phyloP scores from a whole-genome alignment of 2,888 invertebrate genomes.

The Drosophila sordidula region DNA sequence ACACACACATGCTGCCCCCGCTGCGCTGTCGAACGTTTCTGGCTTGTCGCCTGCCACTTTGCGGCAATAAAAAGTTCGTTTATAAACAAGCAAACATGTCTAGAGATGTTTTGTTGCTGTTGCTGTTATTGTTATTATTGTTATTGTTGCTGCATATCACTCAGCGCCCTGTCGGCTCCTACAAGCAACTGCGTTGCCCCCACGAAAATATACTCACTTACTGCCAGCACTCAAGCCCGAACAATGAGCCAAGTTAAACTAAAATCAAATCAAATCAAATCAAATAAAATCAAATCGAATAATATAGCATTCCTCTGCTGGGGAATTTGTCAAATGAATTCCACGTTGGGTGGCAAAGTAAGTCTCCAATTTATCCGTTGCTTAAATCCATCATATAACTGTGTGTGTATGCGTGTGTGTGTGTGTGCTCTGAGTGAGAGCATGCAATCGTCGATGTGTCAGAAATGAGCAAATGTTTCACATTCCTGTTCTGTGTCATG shows the following conservation, averaged over 20 bases:
- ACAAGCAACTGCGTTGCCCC: conserved; percentile 22
- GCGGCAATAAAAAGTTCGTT: conserved; percentile 77
- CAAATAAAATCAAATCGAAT: conserved; percentile 9
- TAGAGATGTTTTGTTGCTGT: conserved; percentile 50
- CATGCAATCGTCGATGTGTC: conserved; percentile 22
- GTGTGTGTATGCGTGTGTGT: background rate
- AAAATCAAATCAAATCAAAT: conserved; percentile 21
- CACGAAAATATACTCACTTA: conserved; percentile 19
- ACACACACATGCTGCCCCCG: background rate
- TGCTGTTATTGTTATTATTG: conserved; percentile 19
- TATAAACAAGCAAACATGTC: conserved; percentile 73
- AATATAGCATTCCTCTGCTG: background rate
- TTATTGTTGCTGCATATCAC: conserved; percentile 57
- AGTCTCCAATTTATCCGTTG: background rate
- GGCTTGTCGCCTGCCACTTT: conserved; percentile 74
- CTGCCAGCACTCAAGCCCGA: conserved; percentile 9
- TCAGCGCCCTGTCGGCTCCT: conserved; percentile 60
- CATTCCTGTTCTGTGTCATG: conserved; percentile 27
- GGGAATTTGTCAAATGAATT: conserved; percentile 2
- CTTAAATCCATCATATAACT: background rate
- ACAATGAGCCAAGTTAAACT: conserved; percentile 19
- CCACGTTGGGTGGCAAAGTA: background rate
- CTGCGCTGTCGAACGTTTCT: conserved; percentile 38
- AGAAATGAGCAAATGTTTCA: conserved; percentile 7
- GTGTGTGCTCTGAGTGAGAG: conserved; percentile 12